Evolutionary conservation across 2,888 invertebrate genomes (phyloP).

Genomic region (Drosophila bunnanda): DNA sequence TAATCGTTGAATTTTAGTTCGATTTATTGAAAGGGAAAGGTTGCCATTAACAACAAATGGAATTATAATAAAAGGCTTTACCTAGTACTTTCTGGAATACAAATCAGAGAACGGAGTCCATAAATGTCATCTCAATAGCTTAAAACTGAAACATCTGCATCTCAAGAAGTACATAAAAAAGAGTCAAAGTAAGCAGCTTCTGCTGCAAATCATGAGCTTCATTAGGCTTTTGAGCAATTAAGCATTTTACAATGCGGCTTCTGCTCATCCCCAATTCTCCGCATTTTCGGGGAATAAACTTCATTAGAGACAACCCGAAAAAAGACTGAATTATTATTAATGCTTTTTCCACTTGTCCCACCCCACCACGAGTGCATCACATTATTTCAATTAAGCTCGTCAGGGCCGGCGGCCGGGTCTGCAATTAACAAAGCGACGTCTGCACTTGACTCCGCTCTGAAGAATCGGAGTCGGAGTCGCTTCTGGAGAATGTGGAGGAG

Average conservation of each 20-base stretch:
- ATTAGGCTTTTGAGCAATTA: conserved; percentile 69
- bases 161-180: conserved; percentile 2
- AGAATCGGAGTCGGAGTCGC: background rate
- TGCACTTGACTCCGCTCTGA: conserved; percentile 68
- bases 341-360: conserved; percentile 60
- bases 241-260: conserved; percentile 60
- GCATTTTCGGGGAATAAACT: conserved; percentile 56
- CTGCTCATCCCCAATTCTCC: conserved; percentile 31
- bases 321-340: conserved; percentile 72
- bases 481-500: conserved; percentile 7
- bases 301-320: conserved; percentile 57
- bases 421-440: conserved; percentile 69
- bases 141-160: conserved; percentile 29
- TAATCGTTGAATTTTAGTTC: background rate
- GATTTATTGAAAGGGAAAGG: conserved; percentile 7
- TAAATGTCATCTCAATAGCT: conserved; percentile 25
- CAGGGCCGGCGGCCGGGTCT: conserved; percentile 68
- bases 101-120: conserved; percentile 6
- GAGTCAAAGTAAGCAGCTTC: conserved; percentile 8
- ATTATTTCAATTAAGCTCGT: conserved; percentile 81
- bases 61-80: background rate
- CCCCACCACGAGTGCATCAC: conserved; percentile 59
- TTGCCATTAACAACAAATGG: background rate
- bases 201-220: conserved; percentile 74
- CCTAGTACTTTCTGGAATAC: background rate